Evolutionary conservation across 2,113 vertebrate genomes (phyloP).

Genomic region (Percina caprodes): DNA sequence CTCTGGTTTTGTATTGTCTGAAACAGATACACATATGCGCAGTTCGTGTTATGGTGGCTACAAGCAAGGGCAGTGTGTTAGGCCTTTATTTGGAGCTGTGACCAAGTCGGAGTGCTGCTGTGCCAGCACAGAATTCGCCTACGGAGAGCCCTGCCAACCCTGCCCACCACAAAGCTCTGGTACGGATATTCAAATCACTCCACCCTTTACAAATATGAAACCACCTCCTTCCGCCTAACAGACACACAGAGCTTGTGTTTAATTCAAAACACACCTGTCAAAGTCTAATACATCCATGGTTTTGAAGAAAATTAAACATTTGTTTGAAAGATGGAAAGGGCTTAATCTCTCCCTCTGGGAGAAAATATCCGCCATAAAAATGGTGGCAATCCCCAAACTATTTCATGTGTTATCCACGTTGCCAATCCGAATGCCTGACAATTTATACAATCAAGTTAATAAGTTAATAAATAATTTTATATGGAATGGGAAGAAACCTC

Average conservation of each 20-base stretch:
- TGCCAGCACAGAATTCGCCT: slow-evolving; percentile 92
- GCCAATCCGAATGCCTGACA: no score
- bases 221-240: slow-evolving; percentile 34
- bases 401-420: no score
- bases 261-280: slow-evolving; percentile 49
- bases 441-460: no score
- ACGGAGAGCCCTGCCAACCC: slow-evolving; percentile 96
- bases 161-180: slow-evolving; percentile 95
- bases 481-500: no score
- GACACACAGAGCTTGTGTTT: slow-evolving; percentile 6
- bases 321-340: no score
- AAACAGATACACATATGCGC: slow-evolving; percentile 97
- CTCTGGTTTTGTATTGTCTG: slow-evolving; percentile 25
- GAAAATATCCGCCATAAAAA: no score
- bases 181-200: slow-evolving; percentile 71
- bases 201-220: slow-evolving; percentile 42
- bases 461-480: no score
- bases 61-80: slow-evolving; percentile 94
- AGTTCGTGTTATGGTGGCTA: slow-evolving; percentile 98
- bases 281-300: neutral
- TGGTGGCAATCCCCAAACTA: no score
- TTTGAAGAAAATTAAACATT: no score
- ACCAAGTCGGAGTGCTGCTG: slow-evolving; percentile 98
- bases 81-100: slow-evolving; percentile 92
- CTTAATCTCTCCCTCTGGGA: no score